Conservation (phyloP, 2,888 invertebrate genomes). For the Liopterus haemorrhoidalis region DNA sequence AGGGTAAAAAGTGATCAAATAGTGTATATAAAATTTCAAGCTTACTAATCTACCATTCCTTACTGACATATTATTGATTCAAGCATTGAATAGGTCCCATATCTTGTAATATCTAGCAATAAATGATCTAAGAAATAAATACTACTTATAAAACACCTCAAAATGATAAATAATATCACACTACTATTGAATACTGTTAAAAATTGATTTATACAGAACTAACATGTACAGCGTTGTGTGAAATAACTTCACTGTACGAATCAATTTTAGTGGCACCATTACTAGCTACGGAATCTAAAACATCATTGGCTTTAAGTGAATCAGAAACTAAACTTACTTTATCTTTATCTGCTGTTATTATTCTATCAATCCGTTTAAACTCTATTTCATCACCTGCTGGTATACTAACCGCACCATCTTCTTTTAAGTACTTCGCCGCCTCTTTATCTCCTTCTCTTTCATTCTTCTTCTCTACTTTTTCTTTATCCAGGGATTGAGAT, state of each 20-base stretch:
- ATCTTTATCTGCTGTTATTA: constrained; percentile 34
- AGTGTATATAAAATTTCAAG: no score
- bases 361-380: constrained; percentile 11
- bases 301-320: constrained; percentile 42
- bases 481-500: constrained; percentile 44
- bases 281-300: constrained; percentile 34
- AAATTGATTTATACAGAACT: constrained; percentile 41
- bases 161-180: no score
- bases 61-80: no score
- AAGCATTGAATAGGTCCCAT: no score
- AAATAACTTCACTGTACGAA: constrained; percentile 31
- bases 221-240: constrained; percentile 40
- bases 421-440: constrained; percentile 30
- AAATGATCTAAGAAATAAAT: no score
- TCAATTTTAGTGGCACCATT: constrained; percentile 30
- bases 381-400: constrained; percentile 17
- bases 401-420: constrained; percentile 16
- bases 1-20: no score
- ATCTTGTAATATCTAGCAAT: no score
- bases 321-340: constrained; percentile 43
- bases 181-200: no score
- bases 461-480: constrained; percentile 48
- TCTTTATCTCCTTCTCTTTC: constrained; percentile 43
- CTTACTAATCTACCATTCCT: no score
- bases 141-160: no score